Conservation (phyloP, 2,113 vertebrate genomes). For the Nerophis ophidion region DNA sequence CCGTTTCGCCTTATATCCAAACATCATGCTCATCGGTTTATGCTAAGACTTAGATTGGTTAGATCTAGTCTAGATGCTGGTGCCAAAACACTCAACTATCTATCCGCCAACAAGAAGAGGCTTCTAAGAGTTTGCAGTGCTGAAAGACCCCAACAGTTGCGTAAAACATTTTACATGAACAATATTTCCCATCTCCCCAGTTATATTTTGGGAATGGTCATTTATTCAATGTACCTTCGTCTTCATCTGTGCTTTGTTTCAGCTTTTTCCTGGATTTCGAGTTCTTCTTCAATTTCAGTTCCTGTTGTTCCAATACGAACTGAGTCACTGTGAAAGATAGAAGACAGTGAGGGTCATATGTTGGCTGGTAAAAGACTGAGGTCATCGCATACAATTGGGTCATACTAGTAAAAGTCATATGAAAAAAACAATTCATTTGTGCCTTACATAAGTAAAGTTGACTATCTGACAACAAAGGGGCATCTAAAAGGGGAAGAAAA, state of each 20-base stretch:
- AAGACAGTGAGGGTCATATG: conserved; percentile 24
- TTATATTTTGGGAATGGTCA: background rate
- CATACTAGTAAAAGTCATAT: background rate
- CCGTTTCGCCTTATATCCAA: too few relatives aligned
- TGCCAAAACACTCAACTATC: too few relatives aligned
- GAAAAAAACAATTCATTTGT: background rate
- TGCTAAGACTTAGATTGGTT: too few relatives aligned
- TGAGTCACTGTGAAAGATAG: conserved; percentile 74
- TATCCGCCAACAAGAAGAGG: too few relatives aligned
- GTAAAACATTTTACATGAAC: too few relatives aligned
- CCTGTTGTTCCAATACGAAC: conserved; percentile 81
- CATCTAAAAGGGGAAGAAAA: conserved; percentile 46
- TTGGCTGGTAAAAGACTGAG: background rate
- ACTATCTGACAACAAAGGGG: conserved; percentile 32
- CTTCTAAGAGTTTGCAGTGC: conserved; percentile 6
- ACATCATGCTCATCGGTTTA: too few relatives aligned
- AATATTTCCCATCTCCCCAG: background rate
- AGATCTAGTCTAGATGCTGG: too few relatives aligned
- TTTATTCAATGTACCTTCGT: conserved; percentile 59
- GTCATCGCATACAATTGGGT: background rate
- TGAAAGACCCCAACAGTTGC: conserved; percentile 1
- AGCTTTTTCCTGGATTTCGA: conserved; percentile 90
- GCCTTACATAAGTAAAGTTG: background rate
- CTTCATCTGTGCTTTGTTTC: conserved; percentile 83
- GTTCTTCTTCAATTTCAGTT: conserved; percentile 85